These are phyloP conservation scores for Mesoclemmys tuberculata DNA, from an alignment of 2,113 vertebrate species.

Conservation along the genomic window DNA sequence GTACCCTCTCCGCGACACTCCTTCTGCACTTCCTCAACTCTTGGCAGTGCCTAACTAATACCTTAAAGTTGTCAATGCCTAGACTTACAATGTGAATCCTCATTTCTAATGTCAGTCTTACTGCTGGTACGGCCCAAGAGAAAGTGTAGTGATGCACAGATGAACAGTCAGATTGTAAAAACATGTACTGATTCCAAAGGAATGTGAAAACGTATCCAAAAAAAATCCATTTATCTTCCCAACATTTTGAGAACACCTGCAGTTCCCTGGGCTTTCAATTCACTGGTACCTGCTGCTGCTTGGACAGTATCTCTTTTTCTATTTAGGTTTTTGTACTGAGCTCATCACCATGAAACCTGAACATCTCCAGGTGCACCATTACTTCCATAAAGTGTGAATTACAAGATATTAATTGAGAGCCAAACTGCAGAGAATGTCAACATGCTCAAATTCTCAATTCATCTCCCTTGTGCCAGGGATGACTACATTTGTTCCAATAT, in stretches of 20 bases:
- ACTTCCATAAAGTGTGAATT: not conserved
- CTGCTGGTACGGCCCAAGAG: not conserved
- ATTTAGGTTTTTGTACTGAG: not conserved
- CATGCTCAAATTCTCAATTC: not conserved
- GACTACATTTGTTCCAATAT: not conserved
- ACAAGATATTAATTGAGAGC: fast-evolving
- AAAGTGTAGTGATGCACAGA: fast-evolving
- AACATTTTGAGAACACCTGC: not conserved
- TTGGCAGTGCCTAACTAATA: no score
- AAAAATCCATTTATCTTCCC: not conserved
- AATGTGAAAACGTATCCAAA: not conserved
- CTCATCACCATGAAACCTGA: not conserved
- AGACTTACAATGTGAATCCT: not conserved
- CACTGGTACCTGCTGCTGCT: not conserved
- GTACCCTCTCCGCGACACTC: no score
- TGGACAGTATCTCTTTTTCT: not conserved
- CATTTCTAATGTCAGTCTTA: not conserved
- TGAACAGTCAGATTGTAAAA: not conserved
- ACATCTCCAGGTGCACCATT: not conserved
- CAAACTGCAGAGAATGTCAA: not conserved
- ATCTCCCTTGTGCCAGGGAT: not conserved
- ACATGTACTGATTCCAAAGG: not conserved
- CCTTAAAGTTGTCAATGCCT: not conserved
- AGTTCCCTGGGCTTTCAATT: not conserved
- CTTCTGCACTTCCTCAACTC: no score